phyloP scores from a whole-genome alignment of 1,140 invertebrate species.

The Leptinotarsa texana region DNA sequence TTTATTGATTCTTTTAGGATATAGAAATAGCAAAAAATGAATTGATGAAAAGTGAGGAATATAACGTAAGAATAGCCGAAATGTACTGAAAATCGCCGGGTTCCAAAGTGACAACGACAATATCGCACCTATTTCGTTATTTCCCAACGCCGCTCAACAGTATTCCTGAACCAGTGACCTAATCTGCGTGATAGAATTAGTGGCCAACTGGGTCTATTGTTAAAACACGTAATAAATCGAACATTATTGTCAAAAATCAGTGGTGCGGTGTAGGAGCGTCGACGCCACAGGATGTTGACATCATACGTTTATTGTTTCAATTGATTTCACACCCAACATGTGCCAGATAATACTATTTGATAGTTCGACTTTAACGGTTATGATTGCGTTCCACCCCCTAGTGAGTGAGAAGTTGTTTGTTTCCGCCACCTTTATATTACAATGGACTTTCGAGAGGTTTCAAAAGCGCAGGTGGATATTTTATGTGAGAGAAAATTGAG shows the following conservation, averaged over 20 bases:
- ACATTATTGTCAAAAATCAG: constrained; percentile 15
- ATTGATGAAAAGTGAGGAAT: no score
- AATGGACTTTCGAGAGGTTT: no score
- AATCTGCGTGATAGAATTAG: background rate
- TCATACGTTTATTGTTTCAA: constrained; percentile 17
- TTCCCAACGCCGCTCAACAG: background rate
- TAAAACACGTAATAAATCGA: constrained; percentile 16
- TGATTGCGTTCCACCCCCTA: background rate
- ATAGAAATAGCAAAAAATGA: no score
- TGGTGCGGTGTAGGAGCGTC: constrained; percentile 10
- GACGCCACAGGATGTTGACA: constrained; percentile 13
- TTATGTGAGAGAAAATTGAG: background rate
- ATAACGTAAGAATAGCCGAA: no score
- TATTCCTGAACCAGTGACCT: background rate
- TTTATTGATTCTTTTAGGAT: no score
- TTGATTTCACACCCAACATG: constrained; percentile 19
- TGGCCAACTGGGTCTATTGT: constrained; percentile 4
- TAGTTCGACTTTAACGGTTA: background rate
- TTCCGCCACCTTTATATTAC: no score
- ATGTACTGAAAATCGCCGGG: no score
- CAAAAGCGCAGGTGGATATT: background rate
- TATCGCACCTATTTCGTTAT: no score
- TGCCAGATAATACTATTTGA: background rate
- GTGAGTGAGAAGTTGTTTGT: no score
- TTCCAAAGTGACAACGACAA: no score